Evolutionary conservation across 1,140 invertebrate species (phyloP), one percentile per base, ranked within the genome.

Genomic region (Cyclargus thomasi): DNA sequence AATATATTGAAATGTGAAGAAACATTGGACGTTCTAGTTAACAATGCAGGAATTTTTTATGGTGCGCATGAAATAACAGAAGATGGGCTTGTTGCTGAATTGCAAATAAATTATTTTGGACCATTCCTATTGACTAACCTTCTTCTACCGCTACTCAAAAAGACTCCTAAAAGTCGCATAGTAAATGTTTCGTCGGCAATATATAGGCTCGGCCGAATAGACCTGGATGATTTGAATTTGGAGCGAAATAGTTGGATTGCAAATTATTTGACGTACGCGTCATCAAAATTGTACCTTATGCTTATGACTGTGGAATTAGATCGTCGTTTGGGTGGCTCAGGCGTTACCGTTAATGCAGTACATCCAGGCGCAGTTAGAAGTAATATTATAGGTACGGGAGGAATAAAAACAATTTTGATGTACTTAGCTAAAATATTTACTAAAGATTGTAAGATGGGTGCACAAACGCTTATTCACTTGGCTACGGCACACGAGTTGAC

Each of bases 91-190:
- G 95, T 97, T 79, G 83, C 94, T 68, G 95, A 94, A 0, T 97
- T 97, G 94, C 96, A 95, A 23, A 95, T 95, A 0, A 98, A 99
- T 90, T 94, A 97, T 82, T 96, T 96, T 80, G 96, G 96, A 0
- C 96, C 95, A 22, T 97, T 97, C 81, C 90, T 97, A 1, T 85
- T 97, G 16, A 97, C 96, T 0, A 90, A 91, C 76, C 85, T 94
- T 59, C 84, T 94, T 20, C 90, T 92, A 22, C 96, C 96, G 72
- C 79, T 97, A 23, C 76, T 97, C 69, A 97, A 96, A 88, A 92
- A 92, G 70, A 95, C 95, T 1, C 91, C 92, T 0, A 94, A 95
- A 0, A 94, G 95, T 70, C 93, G 97, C 22, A 95, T 99, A 62
- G 92, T 99, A 0, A 94, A 96, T 22, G 95, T 97, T 0, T 95